phyloP scores from a whole-genome alignment of 2,113 vertebrate species.

The Thamnophis sirtalis region DNA sequence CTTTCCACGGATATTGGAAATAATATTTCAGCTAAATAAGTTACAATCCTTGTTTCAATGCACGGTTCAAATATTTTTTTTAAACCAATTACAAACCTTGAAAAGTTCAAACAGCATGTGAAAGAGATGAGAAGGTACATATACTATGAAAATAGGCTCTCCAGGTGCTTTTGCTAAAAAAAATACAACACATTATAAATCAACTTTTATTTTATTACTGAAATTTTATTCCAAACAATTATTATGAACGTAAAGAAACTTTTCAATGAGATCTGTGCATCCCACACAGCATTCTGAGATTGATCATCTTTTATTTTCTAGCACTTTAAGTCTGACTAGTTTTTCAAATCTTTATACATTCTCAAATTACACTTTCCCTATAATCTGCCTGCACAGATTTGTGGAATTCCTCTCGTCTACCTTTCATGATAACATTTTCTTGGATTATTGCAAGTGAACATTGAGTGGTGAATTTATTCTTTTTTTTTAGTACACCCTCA shows the following conservation, averaged over 20 bases:
- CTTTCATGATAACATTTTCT: background rate
- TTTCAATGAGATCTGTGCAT: background rate
- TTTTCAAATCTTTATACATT: background rate
- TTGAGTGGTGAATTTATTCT: background rate
- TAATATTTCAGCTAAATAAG: background rate
- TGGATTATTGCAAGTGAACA: background rate
- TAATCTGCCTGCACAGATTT: background rate
- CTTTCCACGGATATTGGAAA: background rate
- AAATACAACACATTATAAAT: background rate
- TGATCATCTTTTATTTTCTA: background rate
- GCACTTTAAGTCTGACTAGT: background rate
- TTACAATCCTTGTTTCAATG: background rate
- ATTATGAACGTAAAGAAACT: background rate
- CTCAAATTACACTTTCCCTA: background rate
- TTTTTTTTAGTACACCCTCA: background rate
- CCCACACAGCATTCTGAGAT: background rate
- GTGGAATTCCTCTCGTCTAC: background rate
- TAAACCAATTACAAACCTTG: slow-evolving; percentile 76
- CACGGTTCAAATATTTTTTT: background rate
- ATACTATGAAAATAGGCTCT: slow-evolving; percentile 86
- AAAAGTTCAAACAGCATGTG: slow-evolving; percentile 99
- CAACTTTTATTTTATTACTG: background rate
- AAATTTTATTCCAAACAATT: background rate
- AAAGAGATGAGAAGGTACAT: slow-evolving; percentile 95
- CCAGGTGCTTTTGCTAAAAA: slow-evolving; percentile 76